Percentiles rank a stretch among this genome's conserved stretches.
Conservation (phyloP, 2,797 vertebrate genomes). For the Galaxias olidus region DNA sequence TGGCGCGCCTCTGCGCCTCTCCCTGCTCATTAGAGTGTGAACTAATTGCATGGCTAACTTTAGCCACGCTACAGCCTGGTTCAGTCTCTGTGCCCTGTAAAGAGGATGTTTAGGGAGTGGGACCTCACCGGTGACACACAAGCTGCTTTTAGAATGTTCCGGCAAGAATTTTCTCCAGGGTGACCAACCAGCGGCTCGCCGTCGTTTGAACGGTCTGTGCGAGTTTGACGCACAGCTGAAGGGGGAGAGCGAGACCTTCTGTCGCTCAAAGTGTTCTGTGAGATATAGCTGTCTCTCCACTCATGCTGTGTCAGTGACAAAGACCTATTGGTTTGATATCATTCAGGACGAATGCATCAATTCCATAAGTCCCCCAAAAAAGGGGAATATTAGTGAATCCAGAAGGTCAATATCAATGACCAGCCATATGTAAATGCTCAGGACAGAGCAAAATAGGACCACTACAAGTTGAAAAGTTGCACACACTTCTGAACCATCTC, state of each 20-base stretch:
- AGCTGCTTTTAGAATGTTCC: constrained; percentile 48
- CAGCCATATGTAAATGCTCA: not conserved
- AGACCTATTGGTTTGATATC: too few relatives aligned
- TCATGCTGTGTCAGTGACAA: too few relatives aligned
- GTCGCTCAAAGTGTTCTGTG: too few relatives aligned
- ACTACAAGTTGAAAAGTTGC: constrained; percentile 20
- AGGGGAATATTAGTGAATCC: too few relatives aligned
- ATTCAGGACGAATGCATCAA: too few relatives aligned
- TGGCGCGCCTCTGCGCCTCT: constrained; percentile 60
- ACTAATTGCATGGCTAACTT: constrained; percentile 81
- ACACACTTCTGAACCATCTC: constrained; percentile 11
- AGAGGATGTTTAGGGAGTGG: constrained; percentile 36
- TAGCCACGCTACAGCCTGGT: constrained; percentile 69
- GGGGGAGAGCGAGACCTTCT: constrained; percentile 24
- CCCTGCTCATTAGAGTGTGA: constrained; percentile 77
- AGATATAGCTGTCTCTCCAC: too few relatives aligned
- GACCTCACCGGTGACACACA: constrained; percentile 37
- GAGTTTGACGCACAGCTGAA: constrained; percentile 8
- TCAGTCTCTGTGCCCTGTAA: constrained; percentile 60
- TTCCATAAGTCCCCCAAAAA: too few relatives aligned
- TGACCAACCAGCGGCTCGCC: constrained; percentile 8
- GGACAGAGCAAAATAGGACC: too few relatives aligned
- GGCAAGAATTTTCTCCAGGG: constrained; percentile 30
- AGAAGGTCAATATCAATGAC: too few relatives aligned
- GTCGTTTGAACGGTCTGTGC: constrained; percentile 10